Base-by-base conservation (phyloP, 2,888 invertebrate genomes). In the Trilocha varians region DNA sequence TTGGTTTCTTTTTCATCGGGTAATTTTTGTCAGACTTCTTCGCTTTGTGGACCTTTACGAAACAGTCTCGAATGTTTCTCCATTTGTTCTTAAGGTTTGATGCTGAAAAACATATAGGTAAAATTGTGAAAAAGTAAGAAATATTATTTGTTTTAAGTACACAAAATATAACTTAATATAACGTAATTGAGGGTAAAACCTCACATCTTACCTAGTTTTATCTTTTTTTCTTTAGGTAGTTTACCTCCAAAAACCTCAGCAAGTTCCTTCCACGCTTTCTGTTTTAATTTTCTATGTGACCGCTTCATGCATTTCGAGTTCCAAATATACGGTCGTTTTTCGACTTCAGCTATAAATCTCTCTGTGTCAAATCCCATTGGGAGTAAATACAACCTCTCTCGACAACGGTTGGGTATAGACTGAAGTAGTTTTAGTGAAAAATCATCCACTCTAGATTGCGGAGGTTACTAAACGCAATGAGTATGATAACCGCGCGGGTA, bases 21-120 rank as follows among this genome's bases (percentile, higher is more conserved):
- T 16, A 36, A 16, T 5, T 16, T 16, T 34, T 16, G 6, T n/a
- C 16, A 4, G 13, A 17, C 9, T 16, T 34, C 14, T 16, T 42
- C 2, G 41, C 38, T 38, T 39, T 48, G 32, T 46, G 43, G 3
- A 43, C 39, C 32, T 48, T 50, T 6, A 46, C 42, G 6, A 50
- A 52, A 13, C 35, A 43, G 34, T 43, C 43, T 4, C 46, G 43
- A 15, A 49, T 40, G 16, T 45, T 49, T 36, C 46, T 40, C 45
- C 46, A 49, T 40, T 49, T 49, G 8, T 38, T 41, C 11, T 40
- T 40, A 5, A 48, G 42, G 13, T 42, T 39, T 6, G 9, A 34
- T 8, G 34, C 48, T 48, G 42, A 8, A 44, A n/a, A n/a, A n/a
- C n/a, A n/a, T n/a, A n/a, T n/a, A n/a, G n/a, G n/a, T n/a, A n/a